phyloP scores from a whole-genome alignment of 37 sponge, comb jelly and placozoan genomes.

The Halichondria panicea region DNA sequence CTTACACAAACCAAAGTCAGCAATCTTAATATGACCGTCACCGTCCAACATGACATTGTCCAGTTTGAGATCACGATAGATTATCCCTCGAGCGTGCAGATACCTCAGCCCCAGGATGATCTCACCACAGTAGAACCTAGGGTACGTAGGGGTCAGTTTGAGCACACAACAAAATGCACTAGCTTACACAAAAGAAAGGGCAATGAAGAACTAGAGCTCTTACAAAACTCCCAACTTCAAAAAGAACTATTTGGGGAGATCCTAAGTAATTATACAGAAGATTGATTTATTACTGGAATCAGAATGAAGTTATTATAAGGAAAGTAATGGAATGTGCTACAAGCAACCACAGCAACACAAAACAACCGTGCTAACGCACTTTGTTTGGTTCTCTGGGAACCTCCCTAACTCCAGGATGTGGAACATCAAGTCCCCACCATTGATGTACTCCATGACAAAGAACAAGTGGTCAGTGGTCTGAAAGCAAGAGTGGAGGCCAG shows the following conservation, averaged over 20 bases:
- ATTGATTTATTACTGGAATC: no score
- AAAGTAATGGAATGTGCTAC: no score
- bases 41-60: constrained; percentile 93
- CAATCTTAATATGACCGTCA: constrained; percentile 97
- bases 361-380: constrained; percentile 11
- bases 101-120: constrained; percentile 82
- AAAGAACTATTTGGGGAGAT: no score
- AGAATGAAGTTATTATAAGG: no score
- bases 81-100: constrained; percentile 81
- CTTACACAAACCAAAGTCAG: constrained; percentile 99
- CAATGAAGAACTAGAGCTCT: not conserved
- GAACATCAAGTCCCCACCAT: constrained; percentile 97
- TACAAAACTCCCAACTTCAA: no score
- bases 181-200: not conserved
- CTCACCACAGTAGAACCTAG: constrained; percentile 93
- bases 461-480: constrained; percentile 93
- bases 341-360: not conserved
- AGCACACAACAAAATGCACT: not conserved
- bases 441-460: constrained; percentile 97
- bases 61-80: constrained; percentile 94
- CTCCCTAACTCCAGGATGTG: constrained; percentile 89
- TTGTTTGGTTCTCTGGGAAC: constrained; percentile 82
- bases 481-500: constrained; percentile 92
- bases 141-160: not conserved
- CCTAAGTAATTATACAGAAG: no score